These are phyloP conservation scores for Oligia strigilis DNA, from an alignment of 2,888 invertebrate genomes.

Conservation along the genomic window DNA sequence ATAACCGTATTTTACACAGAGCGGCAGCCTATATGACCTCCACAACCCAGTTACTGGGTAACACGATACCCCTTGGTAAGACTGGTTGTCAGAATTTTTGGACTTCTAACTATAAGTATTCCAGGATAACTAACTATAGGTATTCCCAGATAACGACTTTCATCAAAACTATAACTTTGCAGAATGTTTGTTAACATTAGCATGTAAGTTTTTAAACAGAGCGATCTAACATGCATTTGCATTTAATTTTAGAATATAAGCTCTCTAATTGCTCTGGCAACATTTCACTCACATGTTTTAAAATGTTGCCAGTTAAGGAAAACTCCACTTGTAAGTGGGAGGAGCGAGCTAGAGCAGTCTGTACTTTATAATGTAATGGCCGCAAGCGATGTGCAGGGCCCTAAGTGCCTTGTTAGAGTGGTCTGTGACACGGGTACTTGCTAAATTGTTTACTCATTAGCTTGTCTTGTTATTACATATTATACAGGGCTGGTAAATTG, in stretches of 20 bases:
- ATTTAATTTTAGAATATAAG: conserved; percentile 11
- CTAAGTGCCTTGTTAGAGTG: conserved; percentile 56
- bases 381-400: conserved; percentile 33
- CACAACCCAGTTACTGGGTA: neutral
- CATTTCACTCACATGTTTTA: conserved; percentile 12
- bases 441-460: conserved; percentile 56
- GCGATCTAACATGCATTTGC: neutral
- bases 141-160: neutral
- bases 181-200: neutral
- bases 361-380: conserved; percentile 45
- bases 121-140: neutral
- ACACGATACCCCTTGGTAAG: neutral
- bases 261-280: neutral
- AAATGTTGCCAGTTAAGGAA: conserved; percentile 58
- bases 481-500: conserved; percentile 35
- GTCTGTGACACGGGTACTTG: conserved; percentile 51
- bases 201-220: neutral
- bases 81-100: neutral
- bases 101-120: neutral
- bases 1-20: neutral
- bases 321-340: conserved; percentile 52
- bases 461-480: conserved; percentile 42
- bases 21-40: neutral
- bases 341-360: conserved; percentile 30
- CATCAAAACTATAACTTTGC: neutral